A percentile compares a stretch with the other conserved stretches of the same genome.
Evolutionary conservation across 2,113 vertebrate species (phyloP).

Genomic region (Oreotrochilus melanogaster): DNA sequence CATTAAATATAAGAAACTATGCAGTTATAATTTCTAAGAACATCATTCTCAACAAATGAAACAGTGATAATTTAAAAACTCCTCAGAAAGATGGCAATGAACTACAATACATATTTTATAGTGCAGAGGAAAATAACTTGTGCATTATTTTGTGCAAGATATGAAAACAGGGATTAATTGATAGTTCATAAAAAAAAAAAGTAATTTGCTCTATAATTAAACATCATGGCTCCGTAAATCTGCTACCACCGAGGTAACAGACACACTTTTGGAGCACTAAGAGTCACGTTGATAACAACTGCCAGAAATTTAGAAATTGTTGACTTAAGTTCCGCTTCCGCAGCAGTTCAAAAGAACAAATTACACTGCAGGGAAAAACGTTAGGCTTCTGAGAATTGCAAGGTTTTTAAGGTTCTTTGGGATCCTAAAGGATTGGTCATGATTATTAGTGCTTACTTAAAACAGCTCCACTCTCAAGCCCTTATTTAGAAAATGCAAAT

Average conservation of each 20-base stretch:
- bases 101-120: constrained; percentile 35
- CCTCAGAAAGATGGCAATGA: background rate
- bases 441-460: constrained; percentile 4
- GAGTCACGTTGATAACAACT: constrained; percentile 33
- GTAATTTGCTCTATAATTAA: constrained; percentile 19
- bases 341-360: constrained; percentile 51
- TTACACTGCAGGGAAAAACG: background rate
- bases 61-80: background rate
- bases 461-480: background rate
- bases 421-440: constrained; percentile 50
- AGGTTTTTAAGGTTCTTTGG: constrained; percentile 32
- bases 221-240: background rate
- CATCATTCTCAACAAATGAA: background rate
- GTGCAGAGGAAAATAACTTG: background rate
- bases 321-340: constrained; percentile 25
- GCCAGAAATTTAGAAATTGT: constrained; percentile 24
- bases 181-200: background rate
- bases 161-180: background rate
- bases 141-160: background rate
- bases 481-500: constrained; percentile 54
- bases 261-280: background rate
- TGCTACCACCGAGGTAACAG: constrained; percentile 10
- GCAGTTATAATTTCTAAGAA: background rate
- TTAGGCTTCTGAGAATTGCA: constrained; percentile 15
- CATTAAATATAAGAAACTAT: background rate